Evolutionary conservation across 2,113 vertebrate genomes (phyloP).

Genomic region (Chrysemys picta): DNA sequence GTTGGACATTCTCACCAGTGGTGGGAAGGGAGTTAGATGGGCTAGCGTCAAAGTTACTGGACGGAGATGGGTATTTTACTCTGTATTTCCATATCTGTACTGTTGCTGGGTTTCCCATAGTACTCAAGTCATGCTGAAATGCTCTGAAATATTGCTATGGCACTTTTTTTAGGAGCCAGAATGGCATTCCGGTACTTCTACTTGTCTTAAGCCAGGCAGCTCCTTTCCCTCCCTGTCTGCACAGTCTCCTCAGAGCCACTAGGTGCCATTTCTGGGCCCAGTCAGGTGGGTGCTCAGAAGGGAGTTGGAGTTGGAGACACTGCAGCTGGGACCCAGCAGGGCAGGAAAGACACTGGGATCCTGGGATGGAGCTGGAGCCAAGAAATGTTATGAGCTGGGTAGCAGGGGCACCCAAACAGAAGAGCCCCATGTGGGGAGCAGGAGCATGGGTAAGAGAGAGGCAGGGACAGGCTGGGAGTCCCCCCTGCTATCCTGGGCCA

Average conservation of each 20-base stretch:
- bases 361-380: neutral
- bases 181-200: neutral
- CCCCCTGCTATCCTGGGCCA: neutral
- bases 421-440: neutral
- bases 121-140: neutral
- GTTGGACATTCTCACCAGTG: neutral
- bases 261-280: too few species aligned
- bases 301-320: neutral
- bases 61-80: neutral
- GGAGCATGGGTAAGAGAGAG: neutral
- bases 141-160: neutral
- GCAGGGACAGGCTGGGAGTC: neutral
- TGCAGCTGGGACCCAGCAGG: neutral
- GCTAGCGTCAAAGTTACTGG: neutral
- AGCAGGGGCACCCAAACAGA: neutral
- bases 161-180: neutral
- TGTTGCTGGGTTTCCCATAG: neutral
- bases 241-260: too few species aligned
- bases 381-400: neutral
- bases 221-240: too few species aligned
- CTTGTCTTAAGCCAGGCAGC: too few species aligned
- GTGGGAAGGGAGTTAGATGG: rapidly evolving
- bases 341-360: neutral
- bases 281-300: neutral
- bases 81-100: neutral